phyloP scores from a whole-genome alignment of 2,113 vertebrate genomes.

The Microcebus lehilahytsara region DNA sequence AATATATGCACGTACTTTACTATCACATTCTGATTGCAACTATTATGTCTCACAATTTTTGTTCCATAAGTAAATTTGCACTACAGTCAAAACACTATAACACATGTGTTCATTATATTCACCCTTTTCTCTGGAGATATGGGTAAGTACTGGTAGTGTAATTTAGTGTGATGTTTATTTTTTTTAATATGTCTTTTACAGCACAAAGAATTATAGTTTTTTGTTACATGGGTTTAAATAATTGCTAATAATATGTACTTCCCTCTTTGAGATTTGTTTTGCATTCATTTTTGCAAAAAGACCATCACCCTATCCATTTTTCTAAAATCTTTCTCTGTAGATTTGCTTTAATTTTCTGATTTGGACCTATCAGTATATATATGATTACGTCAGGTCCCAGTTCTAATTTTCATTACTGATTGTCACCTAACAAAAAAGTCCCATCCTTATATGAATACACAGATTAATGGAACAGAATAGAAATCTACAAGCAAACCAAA shows the following conservation, averaged over 20 bases:
- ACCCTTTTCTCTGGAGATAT: neutral
- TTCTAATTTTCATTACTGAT: conserved; percentile 17
- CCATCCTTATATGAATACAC: neutral
- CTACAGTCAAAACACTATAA: neutral
- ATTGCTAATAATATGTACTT: neutral
- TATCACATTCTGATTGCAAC: neutral
- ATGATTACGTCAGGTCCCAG: neutral
- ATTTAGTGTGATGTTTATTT: conserved; percentile 45
- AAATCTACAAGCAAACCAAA: neutral
- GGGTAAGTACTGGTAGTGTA: neutral
- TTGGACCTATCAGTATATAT: neutral
- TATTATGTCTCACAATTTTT: neutral
- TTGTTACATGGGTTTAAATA: neutral
- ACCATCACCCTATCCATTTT: neutral
- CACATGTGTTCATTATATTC: neutral
- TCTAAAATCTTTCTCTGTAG: neutral
- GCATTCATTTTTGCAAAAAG: neutral
- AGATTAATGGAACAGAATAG: neutral
- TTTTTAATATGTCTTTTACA: neutral
- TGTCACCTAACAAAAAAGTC: neutral
- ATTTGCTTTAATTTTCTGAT: neutral
- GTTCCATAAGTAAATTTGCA: neutral
- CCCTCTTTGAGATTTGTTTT: neutral
- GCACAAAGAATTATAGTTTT: neutral
- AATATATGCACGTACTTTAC: neutral